A percentile compares a stretch with the other conserved stretches of the same genome.
Conservation (phyloP, 2,888 invertebrate species). For the Euzophera pinguis region DNA sequence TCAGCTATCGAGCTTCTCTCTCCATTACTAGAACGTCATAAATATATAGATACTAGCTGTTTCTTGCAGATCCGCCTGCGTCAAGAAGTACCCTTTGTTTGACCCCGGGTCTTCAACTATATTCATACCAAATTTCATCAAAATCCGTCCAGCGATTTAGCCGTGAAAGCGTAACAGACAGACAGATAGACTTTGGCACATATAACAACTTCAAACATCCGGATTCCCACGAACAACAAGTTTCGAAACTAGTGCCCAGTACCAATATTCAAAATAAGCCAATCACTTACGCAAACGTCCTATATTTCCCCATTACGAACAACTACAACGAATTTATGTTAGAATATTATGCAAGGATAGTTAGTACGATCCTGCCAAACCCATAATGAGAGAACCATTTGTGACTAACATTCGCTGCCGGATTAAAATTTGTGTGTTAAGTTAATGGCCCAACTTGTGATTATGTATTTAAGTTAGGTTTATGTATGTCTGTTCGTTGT, state of each 20-base stretch:
- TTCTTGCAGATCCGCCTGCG: too few species aligned
- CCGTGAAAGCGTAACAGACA: too few species aligned
- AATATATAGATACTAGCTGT: too few species aligned
- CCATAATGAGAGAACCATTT: slow-evolving; percentile 18
- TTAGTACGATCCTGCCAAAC: slow-evolving; percentile 11
- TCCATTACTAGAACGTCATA: too few species aligned
- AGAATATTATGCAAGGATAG: slow-evolving; percentile 17
- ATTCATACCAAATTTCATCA: too few species aligned
- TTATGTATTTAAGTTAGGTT: background rate
- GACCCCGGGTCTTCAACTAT: too few species aligned
- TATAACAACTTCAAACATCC: background rate
- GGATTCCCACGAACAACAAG: slow-evolving; percentile 1
- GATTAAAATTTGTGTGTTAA: background rate
- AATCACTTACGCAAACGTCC: background rate
- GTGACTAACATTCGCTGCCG: background rate
- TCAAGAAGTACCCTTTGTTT: too few species aligned
- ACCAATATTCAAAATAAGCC: slow-evolving; percentile 6
- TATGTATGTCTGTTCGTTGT: too few species aligned
- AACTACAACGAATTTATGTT: slow-evolving; percentile 16
- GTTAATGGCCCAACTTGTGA: background rate
- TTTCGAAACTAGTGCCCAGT: background rate
- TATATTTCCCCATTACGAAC: slow-evolving; percentile 7
- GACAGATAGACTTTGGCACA: background rate
- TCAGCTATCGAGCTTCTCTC: too few species aligned
- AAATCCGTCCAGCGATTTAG: too few species aligned